A percentile compares a stretch with the other conserved stretches of the same genome.
These are phyloP conservation scores for Hyaena hyaena DNA, from an alignment of 2,113 vertebrate species.

Conservation along the genomic window DNA sequence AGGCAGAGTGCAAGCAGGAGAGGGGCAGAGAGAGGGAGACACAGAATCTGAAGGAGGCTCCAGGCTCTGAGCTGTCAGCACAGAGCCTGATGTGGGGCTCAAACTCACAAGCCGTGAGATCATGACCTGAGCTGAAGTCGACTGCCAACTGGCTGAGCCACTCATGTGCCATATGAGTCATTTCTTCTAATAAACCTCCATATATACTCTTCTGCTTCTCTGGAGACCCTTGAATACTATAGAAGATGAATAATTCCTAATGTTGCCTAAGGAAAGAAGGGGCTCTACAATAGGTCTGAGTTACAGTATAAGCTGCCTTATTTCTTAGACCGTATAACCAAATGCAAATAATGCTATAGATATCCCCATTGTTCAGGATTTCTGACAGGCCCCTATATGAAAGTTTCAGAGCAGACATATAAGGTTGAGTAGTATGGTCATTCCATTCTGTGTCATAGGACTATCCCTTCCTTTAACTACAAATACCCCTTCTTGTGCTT, in stretches of 20 bases:
- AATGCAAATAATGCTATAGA: neutral
- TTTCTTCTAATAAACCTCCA: neutral
- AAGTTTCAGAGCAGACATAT: neutral
- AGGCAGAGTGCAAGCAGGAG: no score
- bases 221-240: neutral
- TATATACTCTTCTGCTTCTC: neutral
- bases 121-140: no score
- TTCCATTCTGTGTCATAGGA: neutral
- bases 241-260: neutral
- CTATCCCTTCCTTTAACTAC: neutral
- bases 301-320: neutral
- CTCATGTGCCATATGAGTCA: no score
- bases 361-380: neutral
- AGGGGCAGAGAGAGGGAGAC: no score
- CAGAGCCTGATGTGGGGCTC: no score
- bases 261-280: neutral
- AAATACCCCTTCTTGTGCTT: neutral
- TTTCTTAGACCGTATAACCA: neutral
- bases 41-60: no score
- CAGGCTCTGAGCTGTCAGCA: no score
- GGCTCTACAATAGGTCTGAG: no score
- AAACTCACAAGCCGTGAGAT: no score
- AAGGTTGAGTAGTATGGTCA: neutral
- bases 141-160: no score
- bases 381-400: neutral